Evolutionary conservation across 1,140 invertebrate genomes (phyloP).

Genomic region (Yoshiicerus persimilis): DNA sequence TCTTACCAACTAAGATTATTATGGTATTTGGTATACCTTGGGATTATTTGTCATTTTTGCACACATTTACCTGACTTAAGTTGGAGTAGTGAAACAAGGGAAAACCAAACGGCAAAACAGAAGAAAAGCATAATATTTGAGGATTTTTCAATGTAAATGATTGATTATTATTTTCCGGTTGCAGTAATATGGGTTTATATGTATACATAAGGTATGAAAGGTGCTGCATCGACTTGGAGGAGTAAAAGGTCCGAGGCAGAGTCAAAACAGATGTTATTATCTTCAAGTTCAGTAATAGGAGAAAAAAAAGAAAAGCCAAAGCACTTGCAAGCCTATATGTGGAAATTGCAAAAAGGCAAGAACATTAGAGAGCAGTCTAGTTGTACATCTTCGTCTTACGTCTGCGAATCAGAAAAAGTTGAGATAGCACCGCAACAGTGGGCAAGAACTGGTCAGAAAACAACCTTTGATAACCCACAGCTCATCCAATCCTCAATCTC

Average conservation of each 20-base stretch:
- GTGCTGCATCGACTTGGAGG: neutral
- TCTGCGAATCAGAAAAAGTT: neutral
- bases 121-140: neutral
- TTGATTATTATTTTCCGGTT: constrained; percentile 9
- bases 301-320: neutral
- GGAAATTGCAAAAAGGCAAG: neutral
- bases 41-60: neutral
- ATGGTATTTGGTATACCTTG: neutral
- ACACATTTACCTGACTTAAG: neutral
- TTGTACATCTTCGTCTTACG: neutral
- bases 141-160: neutral
- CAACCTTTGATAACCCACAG: neutral
- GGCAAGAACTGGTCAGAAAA: neutral
- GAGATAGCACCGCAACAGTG: neutral
- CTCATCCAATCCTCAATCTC: neutral
- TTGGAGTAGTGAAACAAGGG: neutral
- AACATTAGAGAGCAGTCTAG: neutral
- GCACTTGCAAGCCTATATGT: neutral
- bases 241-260: neutral
- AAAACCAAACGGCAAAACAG: neutral
- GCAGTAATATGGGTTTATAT: neutral
- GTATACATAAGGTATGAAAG: neutral
- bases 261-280: neutral
- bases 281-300: neutral
- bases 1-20: neutral